These are phyloP conservation scores for Selene dorsalis DNA, from an alignment of 2,797 vertebrate genomes.

Conservation along the genomic window DNA sequence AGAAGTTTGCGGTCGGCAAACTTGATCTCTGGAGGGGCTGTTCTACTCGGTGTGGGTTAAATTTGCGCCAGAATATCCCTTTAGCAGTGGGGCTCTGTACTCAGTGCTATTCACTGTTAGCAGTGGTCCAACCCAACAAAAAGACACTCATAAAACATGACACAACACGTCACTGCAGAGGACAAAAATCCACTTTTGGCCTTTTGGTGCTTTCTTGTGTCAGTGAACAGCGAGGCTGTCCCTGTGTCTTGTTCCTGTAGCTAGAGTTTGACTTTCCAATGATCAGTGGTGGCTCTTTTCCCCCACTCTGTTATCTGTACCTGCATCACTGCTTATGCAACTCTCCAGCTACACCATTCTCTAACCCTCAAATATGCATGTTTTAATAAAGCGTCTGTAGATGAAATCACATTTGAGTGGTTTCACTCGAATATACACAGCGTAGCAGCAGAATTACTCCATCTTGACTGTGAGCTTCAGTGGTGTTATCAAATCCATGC, in stretches of 20 bases:
- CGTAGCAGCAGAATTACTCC: not conserved
- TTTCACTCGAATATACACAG: not conserved
- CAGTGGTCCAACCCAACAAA: not conserved
- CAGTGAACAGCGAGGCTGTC: not conserved
- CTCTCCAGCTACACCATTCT: not conserved
- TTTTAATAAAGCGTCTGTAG: not conserved
- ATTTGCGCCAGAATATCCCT: too few relatives aligned
- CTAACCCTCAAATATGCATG: not conserved
- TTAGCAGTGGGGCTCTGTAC: not conserved
- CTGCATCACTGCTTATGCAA: not conserved
- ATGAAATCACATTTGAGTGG: not conserved
- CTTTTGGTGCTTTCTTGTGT: not conserved
- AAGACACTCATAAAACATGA: slow-evolving; percentile 11
- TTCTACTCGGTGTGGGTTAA: too few relatives aligned
- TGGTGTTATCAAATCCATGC: slow-evolving; percentile 8
- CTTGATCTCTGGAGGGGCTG: too few relatives aligned
- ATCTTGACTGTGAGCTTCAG: not conserved
- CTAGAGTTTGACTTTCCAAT: not conserved
- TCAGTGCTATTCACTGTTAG: not conserved
- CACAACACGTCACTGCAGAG: not conserved
- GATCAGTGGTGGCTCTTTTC: not conserved
- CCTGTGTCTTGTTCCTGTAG: not conserved
- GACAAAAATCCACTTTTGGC: slow-evolving; percentile 7
- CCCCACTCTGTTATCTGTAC: not conserved
- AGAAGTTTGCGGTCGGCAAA: too few relatives aligned